Evolutionary conservation across 2,888 invertebrate genomes (phyloP).

Genomic region (Tipula unca): DNA sequence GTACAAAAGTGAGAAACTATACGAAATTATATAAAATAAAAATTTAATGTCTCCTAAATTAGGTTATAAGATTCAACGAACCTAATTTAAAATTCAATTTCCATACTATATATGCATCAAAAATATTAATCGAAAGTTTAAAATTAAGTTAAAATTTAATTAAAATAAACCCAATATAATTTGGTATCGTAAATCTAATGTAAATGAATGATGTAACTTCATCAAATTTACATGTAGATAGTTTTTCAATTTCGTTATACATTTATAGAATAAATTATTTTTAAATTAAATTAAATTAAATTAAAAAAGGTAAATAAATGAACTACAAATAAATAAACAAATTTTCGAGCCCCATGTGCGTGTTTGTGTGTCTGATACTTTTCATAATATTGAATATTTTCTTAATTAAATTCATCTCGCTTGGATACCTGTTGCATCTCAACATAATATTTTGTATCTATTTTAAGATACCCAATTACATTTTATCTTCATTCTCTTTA

Average conservation of each 20-base stretch:
- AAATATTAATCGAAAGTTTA: no score
- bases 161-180: no score
- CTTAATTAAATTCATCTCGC: neutral
- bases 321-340: neutral
- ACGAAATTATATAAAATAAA: no score
- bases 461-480: neutral
- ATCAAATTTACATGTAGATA: neutral
- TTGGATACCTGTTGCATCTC: conserved; percentile 8
- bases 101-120: no score
- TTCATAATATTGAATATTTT: neutral
- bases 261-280: neutral
- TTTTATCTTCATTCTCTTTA: neutral
- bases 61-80: no score
- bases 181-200: no score
- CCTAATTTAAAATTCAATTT: no score
- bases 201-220: neutral
- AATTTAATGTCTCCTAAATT: no score
- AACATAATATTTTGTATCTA: neutral
- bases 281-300: neutral
- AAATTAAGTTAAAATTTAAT: neutral
- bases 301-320: neutral
- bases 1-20: no score
- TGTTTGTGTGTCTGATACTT: neutral
- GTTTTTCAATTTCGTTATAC: neutral
- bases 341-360: neutral